Conservation (phyloP, 92 coral and sea anemone genomes). For the Porites lobata region DNA sequence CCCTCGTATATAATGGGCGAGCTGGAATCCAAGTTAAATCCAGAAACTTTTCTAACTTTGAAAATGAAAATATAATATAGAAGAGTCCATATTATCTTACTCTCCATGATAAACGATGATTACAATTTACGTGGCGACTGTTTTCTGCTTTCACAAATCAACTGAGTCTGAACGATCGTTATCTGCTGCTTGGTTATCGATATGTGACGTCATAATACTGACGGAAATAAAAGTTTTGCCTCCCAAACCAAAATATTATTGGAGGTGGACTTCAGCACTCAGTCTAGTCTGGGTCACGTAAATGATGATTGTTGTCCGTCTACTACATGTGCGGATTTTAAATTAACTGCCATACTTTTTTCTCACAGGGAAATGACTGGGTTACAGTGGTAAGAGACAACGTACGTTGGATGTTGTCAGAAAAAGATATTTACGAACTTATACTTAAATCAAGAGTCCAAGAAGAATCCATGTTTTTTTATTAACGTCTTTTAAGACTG, state of each 20-base stretch:
- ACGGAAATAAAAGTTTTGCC: neutral
- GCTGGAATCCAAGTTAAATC: slow-evolving; percentile 13
- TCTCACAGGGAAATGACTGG: no score
- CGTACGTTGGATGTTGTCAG: no score
- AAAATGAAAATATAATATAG: neutral
- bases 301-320: no score
- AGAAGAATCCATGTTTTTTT: no score
- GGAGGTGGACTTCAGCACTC: neutral
- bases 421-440: no score
- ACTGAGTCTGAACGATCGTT: neutral
- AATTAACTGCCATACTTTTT: no score
- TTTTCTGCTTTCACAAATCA: neutral
- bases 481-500: no score
- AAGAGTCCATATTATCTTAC: neutral
- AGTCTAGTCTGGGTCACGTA: neutral
- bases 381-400: no score
- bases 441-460: no score
- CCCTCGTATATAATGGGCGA: slow-evolving; percentile 27
- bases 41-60: slow-evolving; percentile 4
- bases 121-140: neutral
- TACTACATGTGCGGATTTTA: no score
- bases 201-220: slow-evolving; percentile 23
- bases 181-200: neutral
- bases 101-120: neutral
- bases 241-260: neutral